Base-by-base conservation (phyloP, 2,888 invertebrate species). In the Nineta flava region DNA sequence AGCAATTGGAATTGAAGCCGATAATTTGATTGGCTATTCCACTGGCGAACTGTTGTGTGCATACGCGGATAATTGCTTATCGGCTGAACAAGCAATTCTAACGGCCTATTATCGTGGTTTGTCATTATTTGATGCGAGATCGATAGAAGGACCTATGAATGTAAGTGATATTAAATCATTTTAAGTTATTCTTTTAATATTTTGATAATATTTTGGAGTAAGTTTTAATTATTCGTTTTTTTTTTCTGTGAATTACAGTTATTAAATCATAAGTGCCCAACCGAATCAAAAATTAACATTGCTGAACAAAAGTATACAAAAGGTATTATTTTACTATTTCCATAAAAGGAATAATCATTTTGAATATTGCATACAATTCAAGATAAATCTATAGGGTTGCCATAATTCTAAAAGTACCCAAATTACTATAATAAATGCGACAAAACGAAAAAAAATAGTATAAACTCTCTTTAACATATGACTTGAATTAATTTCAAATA, bases 41-140 rank as follows among this genome's bases (percentile, higher is more conserved):
- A 83, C 87, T 0, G 94, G 95, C 12, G 93, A 94, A 63, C 70
- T 95, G 2, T 86, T 85, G 0, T 91, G 92, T 63, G 92, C 86
- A 0, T 95, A 95, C 67, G 90, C 87, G 4, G 92, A 94, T 62
- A 87, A 86, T 0, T 81, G 83, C 53, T 76, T 94, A 54, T 87
- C 86, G 0, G 76, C 83, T 0, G 84, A 88, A 58, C 83, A 93
- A 67, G 81, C 83, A 67, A 76, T 92, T 51, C 66, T 87, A 3
- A 74, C 81, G 0, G 82, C 88, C 0, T 87, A 87, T 63, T 81
- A 81, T 65, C 72, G 87, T 53, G 87, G 86, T 0, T 67, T 76
- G 49, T 79, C 81, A 2, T 79, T 80, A 38, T 63, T 79, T 7
- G 79, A 83, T 51, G 73, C 78, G 1, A 68, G 73, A 1, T 71